Percentiles rank a stretch among this genome's conserved stretches.
Evolutionary conservation across 2,113 vertebrate species (phyloP).

Genomic region (Mellivora capensis): DNA sequence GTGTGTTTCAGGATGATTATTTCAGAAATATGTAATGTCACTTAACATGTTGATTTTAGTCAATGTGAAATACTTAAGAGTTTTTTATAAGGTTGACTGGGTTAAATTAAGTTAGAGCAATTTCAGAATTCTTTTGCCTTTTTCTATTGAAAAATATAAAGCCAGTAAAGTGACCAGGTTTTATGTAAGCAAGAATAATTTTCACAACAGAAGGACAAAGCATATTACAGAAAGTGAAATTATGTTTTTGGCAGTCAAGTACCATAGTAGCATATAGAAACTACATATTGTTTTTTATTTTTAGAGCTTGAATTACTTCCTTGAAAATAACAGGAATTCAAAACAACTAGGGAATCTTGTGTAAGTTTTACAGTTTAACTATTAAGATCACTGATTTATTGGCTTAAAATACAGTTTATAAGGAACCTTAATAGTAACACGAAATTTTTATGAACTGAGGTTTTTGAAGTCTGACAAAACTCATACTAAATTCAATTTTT

Average conservation of each 20-base stretch:
- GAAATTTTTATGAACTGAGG: slow-evolving; percentile 8
- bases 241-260: background rate
- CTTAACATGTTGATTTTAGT: background rate
- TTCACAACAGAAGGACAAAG: slow-evolving; percentile 30
- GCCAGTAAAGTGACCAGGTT: background rate
- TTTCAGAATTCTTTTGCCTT: slow-evolving; percentile 1
- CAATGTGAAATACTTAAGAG: background rate
- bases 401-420: slow-evolving; percentile 23
- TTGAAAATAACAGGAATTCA: slow-evolving; percentile 39
- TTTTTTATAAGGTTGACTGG: background rate
- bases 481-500: slow-evolving; percentile 42
- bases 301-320: slow-evolving; percentile 28
- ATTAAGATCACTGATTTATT: slow-evolving; percentile 28
- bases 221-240: background rate
- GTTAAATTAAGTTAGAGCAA: background rate
- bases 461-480: slow-evolving; percentile 40
- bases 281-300: slow-evolving; percentile 12
- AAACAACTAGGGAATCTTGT: slow-evolving; percentile 12
- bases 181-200: slow-evolving; percentile 6
- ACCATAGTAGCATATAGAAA: background rate
- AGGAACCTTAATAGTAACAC: slow-evolving; percentile 8
- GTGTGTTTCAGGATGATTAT: background rate
- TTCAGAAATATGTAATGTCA: background rate
- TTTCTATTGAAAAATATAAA: slow-evolving; percentile 29
- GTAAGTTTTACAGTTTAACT: background rate